Base-by-base conservation (phyloP, 2,113 vertebrate species). In the Calidris pygmaea region DNA sequence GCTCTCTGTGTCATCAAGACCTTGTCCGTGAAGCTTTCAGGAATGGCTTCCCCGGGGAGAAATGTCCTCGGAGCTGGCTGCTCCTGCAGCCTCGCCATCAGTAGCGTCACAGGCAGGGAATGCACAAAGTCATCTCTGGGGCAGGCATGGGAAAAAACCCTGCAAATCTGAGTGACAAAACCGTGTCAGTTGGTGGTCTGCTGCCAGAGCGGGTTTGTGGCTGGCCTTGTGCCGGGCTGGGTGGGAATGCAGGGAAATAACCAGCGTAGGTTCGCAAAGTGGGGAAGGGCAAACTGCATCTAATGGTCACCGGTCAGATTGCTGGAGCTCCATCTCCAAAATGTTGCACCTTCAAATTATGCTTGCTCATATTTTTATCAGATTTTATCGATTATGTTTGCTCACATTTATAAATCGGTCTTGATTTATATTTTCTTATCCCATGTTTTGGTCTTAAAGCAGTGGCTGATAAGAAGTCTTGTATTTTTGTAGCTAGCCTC, bases 81-180 rank as follows among this genome's bases (percentile, higher is more conserved):
- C 37, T 90, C 58, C 62, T 72, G 37, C 62, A 71, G 77, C 81
- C 59, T 85, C 2, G 0, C 60, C 70, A 48, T 30, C 34, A 7
- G 0, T 34, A 9, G 39, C 1, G 2, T 74, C 82, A 5, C 47
- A 50, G 24, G 82, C 1, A 26, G 29, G 1, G 62, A 85, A n/a
- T 3, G 2, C 73, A 70, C 50, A 24, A 2, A 35, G 67, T 12
- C 29, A 11, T 1, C 47, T 68, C 32, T 1, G 19, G 5, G 68
- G 16, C 4, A 6, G 48, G 77, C 85, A 35, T 82, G 47, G 23
- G 22, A 13, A 39, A 65, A 60, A 65, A 0, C 18, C 53, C 68
- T 27, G 60, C 26, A 2, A 76, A 50, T 18, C 29, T 23, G 70
- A 52, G 34, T 2, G 20, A 50, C 65, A 47, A 32, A 70, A 27